Percentiles rank a stretch among this genome's conserved stretches.
These are phyloP conservation scores for Egretta garzetta DNA, from an alignment of 2,113 vertebrate species.

Conservation along the genomic window DNA sequence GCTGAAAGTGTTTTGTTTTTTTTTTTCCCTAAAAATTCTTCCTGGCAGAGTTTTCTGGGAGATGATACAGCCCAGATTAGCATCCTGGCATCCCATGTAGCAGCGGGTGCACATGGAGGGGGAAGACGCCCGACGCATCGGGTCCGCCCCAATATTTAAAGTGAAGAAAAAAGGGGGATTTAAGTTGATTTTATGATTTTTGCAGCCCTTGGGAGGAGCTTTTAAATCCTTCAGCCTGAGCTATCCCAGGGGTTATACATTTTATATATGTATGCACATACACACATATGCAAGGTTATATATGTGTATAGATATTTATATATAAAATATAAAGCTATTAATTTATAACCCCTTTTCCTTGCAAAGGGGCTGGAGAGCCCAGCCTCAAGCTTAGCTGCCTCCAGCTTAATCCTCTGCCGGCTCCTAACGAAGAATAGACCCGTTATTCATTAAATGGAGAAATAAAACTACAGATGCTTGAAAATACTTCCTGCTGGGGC, in stretches of 20 bases:
- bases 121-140: rapidly evolving
- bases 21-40: not conserved
- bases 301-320: too few relatives aligned
- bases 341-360: not conserved
- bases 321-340: not conserved
- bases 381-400: not conserved
- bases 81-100: rapidly evolving
- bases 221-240: not conserved
- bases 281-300: too few relatives aligned
- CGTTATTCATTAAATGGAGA: not conserved
- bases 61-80: rapidly evolving
- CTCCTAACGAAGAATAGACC: not conserved
- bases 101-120: rapidly evolving
- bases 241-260: not conserved
- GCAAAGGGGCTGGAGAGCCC: not conserved
- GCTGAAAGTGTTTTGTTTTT: rapidly evolving
- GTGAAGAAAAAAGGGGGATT: not conserved
- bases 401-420: not conserved
- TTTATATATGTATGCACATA: not conserved
- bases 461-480: not conserved
- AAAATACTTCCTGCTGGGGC: slow-evolving; percentile 44
- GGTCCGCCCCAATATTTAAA: not conserved
- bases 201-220: not conserved
- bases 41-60: not conserved
- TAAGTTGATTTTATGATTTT: not conserved